These are phyloP conservation scores for Crenichthys baileyi DNA, from an alignment of 2,797 vertebrate genomes.

Conservation along the genomic window DNA sequence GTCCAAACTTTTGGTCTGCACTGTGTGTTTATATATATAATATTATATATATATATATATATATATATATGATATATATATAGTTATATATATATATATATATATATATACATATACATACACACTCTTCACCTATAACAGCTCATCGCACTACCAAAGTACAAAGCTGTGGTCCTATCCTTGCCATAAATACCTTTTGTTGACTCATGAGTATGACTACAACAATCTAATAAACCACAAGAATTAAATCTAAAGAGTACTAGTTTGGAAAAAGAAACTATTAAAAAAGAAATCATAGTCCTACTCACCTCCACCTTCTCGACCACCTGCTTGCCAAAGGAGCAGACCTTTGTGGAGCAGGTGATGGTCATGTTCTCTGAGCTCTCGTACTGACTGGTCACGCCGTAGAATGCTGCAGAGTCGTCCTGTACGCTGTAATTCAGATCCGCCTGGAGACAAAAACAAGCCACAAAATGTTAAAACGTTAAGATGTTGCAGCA, in stretches of 20 bases:
- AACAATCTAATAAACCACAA: background rate
- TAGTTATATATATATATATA: too few relatives aligned
- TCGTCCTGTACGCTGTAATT: constrained; percentile 96
- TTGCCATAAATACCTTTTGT: background rate
- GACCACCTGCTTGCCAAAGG: constrained; percentile 99
- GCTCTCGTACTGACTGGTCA: constrained; percentile 98
- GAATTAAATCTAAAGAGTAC: background rate
- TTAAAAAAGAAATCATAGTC: background rate
- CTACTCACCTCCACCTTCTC: constrained; percentile 97
- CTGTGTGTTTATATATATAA: too few relatives aligned
- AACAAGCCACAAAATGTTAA: rapidly evolving
- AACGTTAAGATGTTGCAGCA: background rate
- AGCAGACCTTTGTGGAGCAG: constrained; percentile 99
- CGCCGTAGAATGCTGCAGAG: constrained; percentile 93
- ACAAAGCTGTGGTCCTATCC: too few relatives aligned
- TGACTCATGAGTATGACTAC: background rate
- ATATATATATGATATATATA: too few relatives aligned
- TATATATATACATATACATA: too few relatives aligned
- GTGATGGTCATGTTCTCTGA: constrained; percentile 99
- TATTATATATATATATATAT: too few relatives aligned
- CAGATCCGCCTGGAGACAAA: constrained; percentile 88
- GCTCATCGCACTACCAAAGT: background rate
- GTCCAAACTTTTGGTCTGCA: too few relatives aligned
- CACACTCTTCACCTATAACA: background rate
- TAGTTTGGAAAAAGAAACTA: background rate